Base-by-base conservation (phyloP, 2,888 invertebrate species). In the Hyalella azteca region DNA sequence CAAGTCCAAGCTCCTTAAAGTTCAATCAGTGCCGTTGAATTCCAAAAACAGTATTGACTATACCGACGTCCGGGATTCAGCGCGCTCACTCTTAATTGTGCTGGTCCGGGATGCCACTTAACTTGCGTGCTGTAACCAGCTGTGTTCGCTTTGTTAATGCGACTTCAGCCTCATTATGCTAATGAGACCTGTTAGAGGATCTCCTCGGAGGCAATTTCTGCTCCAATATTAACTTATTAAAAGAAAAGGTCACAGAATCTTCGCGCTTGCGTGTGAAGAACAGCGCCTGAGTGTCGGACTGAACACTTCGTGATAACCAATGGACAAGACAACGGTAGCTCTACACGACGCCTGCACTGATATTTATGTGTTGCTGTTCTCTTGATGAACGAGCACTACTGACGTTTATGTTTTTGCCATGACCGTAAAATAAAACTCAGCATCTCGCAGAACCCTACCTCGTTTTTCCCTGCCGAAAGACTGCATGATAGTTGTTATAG, bases 381-480 rank as follows among this genome's bases (percentile, higher is more conserved):
- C 22, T 22, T 66, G 66, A 66, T 36, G 66, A 36, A 66, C 66
- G 66, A 66, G 66, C 36, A 5, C 29, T 66, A 29, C 66, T 0
- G 66, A 66, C 66, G n/a, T 36, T 66, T 36, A 66, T 66, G 66
- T 66, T 66, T 36, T 66, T 66, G 45, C 66, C 36, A 66, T 15
- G 66, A 36, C 66, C 32, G 36, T 66, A 66, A 66, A 66, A 66
- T 66, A 36, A 66, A 66, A 19, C 36, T 54, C 29, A 3, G 19
- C 11, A 54, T 9, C 54, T 54, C 54, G 29, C 54, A 9, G 26
- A 54, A 54, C 54, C 29, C 54, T 54, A 22, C 26, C 54, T 54
- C 54, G 29, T 54, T 54, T 54, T n/a, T n/a, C n/a, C n/a, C n/a
- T n/a, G n/a, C n/a, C n/a, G n/a, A n/a, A n/a, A n/a, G n/a, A n/a